Percentiles rank a stretch among this genome's conserved stretches.
phyloP scores from a whole-genome alignment of 2,888 invertebrate species.

The Sinhomidia bicolor region DNA sequence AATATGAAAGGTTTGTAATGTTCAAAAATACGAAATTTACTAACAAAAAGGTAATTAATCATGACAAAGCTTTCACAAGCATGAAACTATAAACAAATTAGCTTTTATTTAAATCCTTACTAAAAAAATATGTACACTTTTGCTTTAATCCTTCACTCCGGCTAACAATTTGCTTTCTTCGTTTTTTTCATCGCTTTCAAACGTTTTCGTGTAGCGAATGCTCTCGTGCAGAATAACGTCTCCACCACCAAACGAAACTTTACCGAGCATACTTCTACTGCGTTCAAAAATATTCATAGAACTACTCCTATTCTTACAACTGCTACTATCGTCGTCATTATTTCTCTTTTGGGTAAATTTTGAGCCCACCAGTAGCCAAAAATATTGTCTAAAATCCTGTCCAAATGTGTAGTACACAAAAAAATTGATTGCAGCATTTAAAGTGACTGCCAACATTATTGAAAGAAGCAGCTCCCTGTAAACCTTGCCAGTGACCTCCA shows the following conservation, averaged over 20 bases:
- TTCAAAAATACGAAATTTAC: too few species aligned
- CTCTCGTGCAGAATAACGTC: neutral
- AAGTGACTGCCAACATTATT: slow-evolving; percentile 20
- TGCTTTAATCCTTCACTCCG: neutral
- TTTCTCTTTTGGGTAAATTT: neutral
- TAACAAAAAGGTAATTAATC: too few species aligned
- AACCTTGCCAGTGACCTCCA: neutral
- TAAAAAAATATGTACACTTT: neutral
- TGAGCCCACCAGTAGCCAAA: slow-evolving; percentile 30
- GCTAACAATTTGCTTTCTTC: neutral
- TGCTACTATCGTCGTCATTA: neutral
- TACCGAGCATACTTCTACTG: neutral
- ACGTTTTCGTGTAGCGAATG: neutral
- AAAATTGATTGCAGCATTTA: slow-evolving; percentile 45
- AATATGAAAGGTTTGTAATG: too few species aligned
- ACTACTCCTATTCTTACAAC: neutral
- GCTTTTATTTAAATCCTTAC: neutral
- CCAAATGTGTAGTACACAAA: slow-evolving; percentile 51
- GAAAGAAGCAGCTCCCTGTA: slow-evolving; percentile 28
- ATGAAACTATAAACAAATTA: too few species aligned
- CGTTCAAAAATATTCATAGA: neutral
- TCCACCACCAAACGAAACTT: neutral
- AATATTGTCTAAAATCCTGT: slow-evolving; percentile 21
- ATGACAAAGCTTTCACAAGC: too few species aligned
- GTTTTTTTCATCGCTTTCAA: neutral